Base-by-base conservation (phyloP, 2,797 vertebrate genomes). In the Takifugu ocellatus region DNA sequence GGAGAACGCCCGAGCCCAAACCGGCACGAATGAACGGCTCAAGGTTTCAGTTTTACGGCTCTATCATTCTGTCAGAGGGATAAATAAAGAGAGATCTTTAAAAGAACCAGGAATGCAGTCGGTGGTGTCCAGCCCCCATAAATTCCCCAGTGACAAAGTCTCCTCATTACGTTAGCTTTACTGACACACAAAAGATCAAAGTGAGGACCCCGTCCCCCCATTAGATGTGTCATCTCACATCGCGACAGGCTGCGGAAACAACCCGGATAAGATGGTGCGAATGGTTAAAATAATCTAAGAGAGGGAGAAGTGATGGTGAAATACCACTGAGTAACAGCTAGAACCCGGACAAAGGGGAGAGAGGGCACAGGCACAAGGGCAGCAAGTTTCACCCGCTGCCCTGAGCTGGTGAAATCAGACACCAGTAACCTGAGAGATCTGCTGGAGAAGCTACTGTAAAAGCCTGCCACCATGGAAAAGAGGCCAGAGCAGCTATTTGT, bases 361-460 rank as follows among this genome's bases (percentile, higher is more conserved):
- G 67, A 83, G 84, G 85, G 67, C 77, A 84, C 25, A 54, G 39
- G 48, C 56, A 59, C 86, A 90, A 90, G 88, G 88, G 81, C 86
- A 66, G 56, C 25, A 61, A 73, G 82, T 89, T 87, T 87, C 68
- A 46, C 77, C 61, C 56, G 44, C 84, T 87, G 82, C 70, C 85
- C 89, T 90, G 86, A 91, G 84, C 74, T 62, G 63, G 78, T 89
- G 89, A 90, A 92, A 92, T 87, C 57, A 59, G 87, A 92, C 81
- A 88, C 82, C 74, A 48, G 89, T 88, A 88, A 92, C 74, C 66
- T 70, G 87, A 87, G 79, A 86, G 55, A 76, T 82, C 75, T 87
- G 85, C 85, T 75, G 73, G 77, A 74, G 78, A 75, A 81, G 83
- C 82, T 74, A 65, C 78, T 78, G 81, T 83, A 83, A 79, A 76